Conservation (phyloP, 2,888 invertebrate species). For the Alloplasta piceator region DNA sequence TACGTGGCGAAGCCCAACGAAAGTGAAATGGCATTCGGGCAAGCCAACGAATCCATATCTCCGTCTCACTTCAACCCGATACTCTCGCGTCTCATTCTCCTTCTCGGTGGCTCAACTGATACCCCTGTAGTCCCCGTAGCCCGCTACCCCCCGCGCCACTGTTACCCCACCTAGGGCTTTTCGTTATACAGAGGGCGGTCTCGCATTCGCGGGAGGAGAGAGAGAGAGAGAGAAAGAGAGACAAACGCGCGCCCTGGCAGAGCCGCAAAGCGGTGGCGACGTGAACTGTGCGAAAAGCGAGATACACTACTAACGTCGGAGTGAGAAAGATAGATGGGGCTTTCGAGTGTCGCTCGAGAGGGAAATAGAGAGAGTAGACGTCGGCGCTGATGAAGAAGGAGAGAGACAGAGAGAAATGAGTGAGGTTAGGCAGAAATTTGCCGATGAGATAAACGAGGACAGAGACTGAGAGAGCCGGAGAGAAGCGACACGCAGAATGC, state of each 20-base stretch:
- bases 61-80: constrained; percentile 35
- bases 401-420: constrained; percentile 58
- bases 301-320: constrained; percentile 8
- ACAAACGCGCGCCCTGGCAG: constrained; percentile 46
- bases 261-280: constrained; percentile 48
- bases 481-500: constrained; percentile 47
- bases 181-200: constrained; percentile 60
- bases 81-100: neutral
- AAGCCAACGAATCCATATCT: constrained; percentile 13
- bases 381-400: constrained; percentile 67
- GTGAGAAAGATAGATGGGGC: constrained; percentile 28
- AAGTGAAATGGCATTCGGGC: constrained; percentile 83
- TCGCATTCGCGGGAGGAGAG: constrained; percentile 57
- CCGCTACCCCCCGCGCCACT: neutral
- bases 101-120: constrained; percentile 22
- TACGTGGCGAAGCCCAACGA: constrained; percentile 82
- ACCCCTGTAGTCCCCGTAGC: neutral
- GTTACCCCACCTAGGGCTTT: constrained; percentile 21
- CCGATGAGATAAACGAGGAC: constrained; percentile 79
- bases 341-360: constrained; percentile 33
- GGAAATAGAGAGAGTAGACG: constrained; percentile 73
- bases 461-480: constrained; percentile 62
- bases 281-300: constrained; percentile 40
- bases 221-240: constrained; percentile 64
- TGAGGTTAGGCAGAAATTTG: constrained; percentile 76